phyloP scores from a whole-genome alignment of 2,888 invertebrate genomes.

The Lasioglossum zephyrum region DNA sequence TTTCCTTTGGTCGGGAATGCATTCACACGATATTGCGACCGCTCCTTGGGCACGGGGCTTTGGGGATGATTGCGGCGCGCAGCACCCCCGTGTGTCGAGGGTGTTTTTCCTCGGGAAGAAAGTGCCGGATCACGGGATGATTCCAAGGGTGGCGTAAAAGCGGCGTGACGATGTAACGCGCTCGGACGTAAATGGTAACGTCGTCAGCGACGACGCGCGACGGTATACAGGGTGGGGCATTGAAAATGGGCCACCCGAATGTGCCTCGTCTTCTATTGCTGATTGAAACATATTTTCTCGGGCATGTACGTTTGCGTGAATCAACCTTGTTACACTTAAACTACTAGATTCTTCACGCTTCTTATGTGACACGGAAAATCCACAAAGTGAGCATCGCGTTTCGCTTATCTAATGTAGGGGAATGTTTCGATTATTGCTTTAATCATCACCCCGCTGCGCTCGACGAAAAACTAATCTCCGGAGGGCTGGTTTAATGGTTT shows the following conservation, averaged over 20 bases:
- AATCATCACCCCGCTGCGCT: too few species aligned
- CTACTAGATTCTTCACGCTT: too few species aligned
- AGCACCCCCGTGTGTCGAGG: not conserved
- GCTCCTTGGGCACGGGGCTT: slow-evolving; percentile 16
- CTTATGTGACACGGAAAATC: too few species aligned
- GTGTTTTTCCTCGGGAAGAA: slow-evolving; percentile 34
- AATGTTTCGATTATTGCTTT: too few species aligned
- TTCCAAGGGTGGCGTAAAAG: slow-evolving; percentile 41
- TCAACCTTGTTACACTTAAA: not conserved
- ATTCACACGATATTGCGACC: slow-evolving; percentile 32
- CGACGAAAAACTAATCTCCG: too few species aligned
- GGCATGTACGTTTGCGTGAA: not conserved
- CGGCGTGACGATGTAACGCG: slow-evolving; percentile 38
- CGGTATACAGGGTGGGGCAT: slow-evolving; percentile 13
- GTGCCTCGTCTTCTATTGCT: not conserved
- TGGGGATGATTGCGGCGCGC: slow-evolving; percentile 31
- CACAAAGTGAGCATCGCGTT: too few species aligned
- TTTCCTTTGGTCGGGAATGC: slow-evolving; percentile 16
- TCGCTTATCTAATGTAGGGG: too few species aligned
- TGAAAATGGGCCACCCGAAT: not conserved
- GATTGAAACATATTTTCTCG: not conserved
- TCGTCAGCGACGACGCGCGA: slow-evolving; percentile 25
- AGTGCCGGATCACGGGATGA: slow-evolving; percentile 36
- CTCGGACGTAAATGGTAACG: slow-evolving; percentile 63
- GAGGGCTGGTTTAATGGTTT: too few species aligned